Evolutionary conservation across 23 tunicate genomes (phyloP).

Genomic region (Trididemnum clinides): DNA sequence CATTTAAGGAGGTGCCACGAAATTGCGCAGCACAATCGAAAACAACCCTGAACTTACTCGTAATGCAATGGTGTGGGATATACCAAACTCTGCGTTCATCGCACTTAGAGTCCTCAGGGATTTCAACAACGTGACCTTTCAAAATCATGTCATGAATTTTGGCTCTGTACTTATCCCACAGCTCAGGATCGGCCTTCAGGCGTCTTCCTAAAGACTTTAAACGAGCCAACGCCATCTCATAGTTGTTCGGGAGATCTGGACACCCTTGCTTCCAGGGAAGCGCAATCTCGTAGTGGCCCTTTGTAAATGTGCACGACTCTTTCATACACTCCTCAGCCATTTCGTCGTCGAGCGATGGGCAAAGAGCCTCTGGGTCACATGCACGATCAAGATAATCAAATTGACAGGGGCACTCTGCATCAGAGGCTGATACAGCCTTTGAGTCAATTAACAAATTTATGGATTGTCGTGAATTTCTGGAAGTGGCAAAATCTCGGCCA

Average conservation of each 20-base stretch:
- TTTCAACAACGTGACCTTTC: neutral
- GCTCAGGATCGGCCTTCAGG: neutral
- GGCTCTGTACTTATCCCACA: neutral
- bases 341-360: neutral
- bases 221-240: constrained; percentile 5
- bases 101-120: neutral
- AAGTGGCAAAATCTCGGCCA: neutral
- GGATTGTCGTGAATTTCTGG: neutral
- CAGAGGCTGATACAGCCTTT: neutral
- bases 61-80: neutral
- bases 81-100: neutral
- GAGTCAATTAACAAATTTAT: neutral
- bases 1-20: neutral
- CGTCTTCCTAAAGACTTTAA: neutral
- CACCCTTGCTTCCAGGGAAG: neutral
- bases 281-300: constrained; percentile 8
- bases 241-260: constrained; percentile 13
- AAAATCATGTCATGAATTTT: neutral
- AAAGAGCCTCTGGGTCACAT: neutral
- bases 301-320: neutral
- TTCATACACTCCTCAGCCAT: neutral
- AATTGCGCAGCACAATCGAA: constrained; percentile 19
- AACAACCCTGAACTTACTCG: neutral
- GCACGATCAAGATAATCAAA: constrained; percentile 20
- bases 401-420: neutral